Evolutionary conservation across 2,888 invertebrate species (phyloP).

Genomic region (Acleris laterana): DNA sequence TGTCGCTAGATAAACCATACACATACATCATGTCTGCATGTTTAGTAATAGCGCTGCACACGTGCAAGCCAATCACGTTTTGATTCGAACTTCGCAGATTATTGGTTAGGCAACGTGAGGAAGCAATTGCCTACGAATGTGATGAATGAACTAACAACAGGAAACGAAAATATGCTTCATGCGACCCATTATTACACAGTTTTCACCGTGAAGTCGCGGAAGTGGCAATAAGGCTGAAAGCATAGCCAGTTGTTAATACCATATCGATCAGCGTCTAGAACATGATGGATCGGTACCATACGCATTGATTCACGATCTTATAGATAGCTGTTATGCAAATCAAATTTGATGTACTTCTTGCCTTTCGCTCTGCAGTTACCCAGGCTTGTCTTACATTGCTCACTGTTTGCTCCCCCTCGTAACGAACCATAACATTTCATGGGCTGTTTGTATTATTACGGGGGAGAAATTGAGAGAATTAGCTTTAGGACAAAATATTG

Average conservation of each 20-base stretch:
- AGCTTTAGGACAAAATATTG: slow-evolving; percentile 22
- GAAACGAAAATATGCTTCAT: slow-evolving; percentile 40
- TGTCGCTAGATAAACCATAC: slow-evolving; percentile 58
- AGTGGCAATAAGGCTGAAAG: slow-evolving; percentile 59
- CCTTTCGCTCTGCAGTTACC: slow-evolving; percentile 22
- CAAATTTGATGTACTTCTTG: slow-evolving; percentile 22
- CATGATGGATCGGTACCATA: slow-evolving; percentile 33
- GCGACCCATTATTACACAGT: slow-evolving; percentile 42
- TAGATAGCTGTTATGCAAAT: slow-evolving; percentile 31
- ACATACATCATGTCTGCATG: slow-evolving; percentile 37
- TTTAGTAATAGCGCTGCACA: slow-evolving; percentile 28
- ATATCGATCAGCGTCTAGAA: slow-evolving; percentile 36
- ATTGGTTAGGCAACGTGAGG: slow-evolving; percentile 29
- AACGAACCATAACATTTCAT: slow-evolving; percentile 34
- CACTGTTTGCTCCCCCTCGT: slow-evolving; percentile 35
- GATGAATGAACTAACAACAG: slow-evolving; percentile 41
- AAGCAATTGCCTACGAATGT: slow-evolving; percentile 31
- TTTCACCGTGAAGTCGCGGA: slow-evolving; percentile 44
- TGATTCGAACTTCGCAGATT: slow-evolving; percentile 28
- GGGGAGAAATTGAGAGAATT: slow-evolving; percentile 32
- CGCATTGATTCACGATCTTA: slow-evolving; percentile 22
- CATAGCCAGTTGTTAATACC: slow-evolving; percentile 54
- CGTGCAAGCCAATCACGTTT: slow-evolving; percentile 37
- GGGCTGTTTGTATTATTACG: slow-evolving; percentile 29
- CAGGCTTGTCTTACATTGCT: slow-evolving; percentile 27